Base-by-base conservation (phyloP, 2,113 vertebrate genomes). In the Dicentrarchus labrax region DNA sequence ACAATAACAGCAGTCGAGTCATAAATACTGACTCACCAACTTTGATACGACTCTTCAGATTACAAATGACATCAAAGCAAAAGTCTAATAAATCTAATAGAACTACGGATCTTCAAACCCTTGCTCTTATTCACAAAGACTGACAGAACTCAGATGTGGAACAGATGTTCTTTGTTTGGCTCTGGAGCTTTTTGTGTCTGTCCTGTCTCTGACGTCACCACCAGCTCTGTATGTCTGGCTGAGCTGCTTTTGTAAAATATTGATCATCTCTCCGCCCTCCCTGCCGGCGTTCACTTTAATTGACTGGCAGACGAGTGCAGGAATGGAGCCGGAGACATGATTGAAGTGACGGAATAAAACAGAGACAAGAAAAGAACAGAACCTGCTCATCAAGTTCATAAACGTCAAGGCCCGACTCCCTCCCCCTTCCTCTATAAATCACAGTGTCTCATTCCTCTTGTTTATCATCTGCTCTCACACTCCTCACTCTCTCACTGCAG, bases 371-470 rank as follows among this genome's bases (percentile, higher is more conserved):
- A 65, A 62, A 71, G 72, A 88, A 80, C 78, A 81, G 79, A 93
- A 92, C 92, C 62, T 56, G 89, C 91, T 89, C 39, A 36, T 86
- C 89, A 39, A 43, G 87, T 79, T 89, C 80, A 62, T 90, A 78
- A 88, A 91, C n/a, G 39, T 82, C 89, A 57, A 81, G 84, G 74
- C 70, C 64, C 0, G 54, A 39, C 60, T 64, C 72, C 68, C 78
- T 67, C 80, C 72, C 45, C 17, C 59, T 76, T 10, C 19, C 76
- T 38, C 67, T 30, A 62, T 92, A 84, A 90, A 86, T 90, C 80
- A 80, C 60, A 6, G 61, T 7, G 16, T 62, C 19, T 87, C 30
- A 8, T 50, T 80, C 45, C 56, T 84, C 47, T 64, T 84, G 78
- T 91, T 88, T 86, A 81, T 86, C 56, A 21, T 56, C 47, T 60